Evolutionary conservation across 2,888 invertebrate genomes (phyloP).

Genomic region (Microctonus aethiopoides): DNA sequence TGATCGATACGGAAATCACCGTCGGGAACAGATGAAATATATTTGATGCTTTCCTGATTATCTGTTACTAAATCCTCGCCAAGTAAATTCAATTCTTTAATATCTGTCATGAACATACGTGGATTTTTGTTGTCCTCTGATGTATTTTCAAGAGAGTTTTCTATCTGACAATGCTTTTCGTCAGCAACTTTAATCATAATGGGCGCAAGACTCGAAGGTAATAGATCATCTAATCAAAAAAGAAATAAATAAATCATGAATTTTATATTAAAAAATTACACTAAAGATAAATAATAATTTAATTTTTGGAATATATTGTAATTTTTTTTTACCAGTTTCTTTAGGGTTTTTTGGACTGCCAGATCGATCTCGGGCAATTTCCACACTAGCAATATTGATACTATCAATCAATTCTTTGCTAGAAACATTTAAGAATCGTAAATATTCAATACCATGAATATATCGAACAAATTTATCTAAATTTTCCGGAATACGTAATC

Average conservation of each 20-base stretch:
- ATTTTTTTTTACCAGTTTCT: conserved; percentile 47
- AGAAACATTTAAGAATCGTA: conserved; percentile 48
- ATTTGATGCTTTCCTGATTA: conserved; percentile 39
- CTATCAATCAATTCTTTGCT: conserved; percentile 53
- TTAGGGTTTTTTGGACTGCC: conserved; percentile 33
- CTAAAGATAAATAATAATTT: too few species aligned
- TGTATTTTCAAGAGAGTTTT: conserved; percentile 1
- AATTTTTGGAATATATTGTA: conserved; percentile 16
- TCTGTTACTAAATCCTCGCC: conserved; percentile 45
- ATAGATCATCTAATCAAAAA: conserved; percentile 46
- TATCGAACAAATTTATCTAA: conserved; percentile 56
- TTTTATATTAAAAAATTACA: too few species aligned
- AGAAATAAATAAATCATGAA: background rate
- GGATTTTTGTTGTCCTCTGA: conserved; percentile 16
- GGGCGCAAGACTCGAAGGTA: conserved; percentile 28
- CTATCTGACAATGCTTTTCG: conserved; percentile 23
- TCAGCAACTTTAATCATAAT: conserved; percentile 8
- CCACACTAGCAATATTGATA: conserved; percentile 50
- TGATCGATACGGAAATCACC: conserved; percentile 50
- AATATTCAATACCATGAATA: conserved; percentile 51
- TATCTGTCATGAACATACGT: conserved; percentile 46
- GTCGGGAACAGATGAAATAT: conserved; percentile 28
- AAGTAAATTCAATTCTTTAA: conserved; percentile 54
- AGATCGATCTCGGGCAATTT: conserved; percentile 41
- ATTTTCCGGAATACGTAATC: conserved; percentile 57